Conservation (phyloP, 2,797 vertebrate genomes). For the Gadopsis bispinosus region DNA sequence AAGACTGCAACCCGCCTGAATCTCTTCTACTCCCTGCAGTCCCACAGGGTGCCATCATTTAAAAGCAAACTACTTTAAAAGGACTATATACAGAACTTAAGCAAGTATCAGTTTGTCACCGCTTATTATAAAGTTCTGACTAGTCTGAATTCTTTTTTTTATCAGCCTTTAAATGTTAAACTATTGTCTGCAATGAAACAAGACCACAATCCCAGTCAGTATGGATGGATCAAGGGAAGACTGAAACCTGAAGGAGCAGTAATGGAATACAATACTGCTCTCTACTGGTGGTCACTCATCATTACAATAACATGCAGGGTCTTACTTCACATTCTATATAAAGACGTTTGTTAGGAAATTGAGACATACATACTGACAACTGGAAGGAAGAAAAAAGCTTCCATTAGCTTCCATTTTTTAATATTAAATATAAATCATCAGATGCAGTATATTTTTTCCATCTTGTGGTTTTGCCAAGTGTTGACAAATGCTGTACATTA, state of each 20-base stretch:
- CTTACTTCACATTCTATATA: neutral
- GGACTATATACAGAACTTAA: neutral
- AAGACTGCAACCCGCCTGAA: neutral
- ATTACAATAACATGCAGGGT: constrained; percentile 32
- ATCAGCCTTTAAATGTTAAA: neutral
- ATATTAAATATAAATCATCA: neutral
- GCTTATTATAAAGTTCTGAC: neutral
- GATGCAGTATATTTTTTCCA: neutral
- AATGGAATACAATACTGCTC: constrained; percentile 29
- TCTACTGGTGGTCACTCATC: constrained; percentile 25
- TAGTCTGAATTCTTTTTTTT: neutral
- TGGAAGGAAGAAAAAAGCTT: neutral
- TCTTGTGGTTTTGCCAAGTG: neutral
- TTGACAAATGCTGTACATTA: neutral
- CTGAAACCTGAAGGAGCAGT: neutral
- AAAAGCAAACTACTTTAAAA: neutral
- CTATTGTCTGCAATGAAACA: neutral
- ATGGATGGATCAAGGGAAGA: neutral
- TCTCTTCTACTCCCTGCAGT: neutral
- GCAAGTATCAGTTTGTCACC: neutral
- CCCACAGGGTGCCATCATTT: neutral
- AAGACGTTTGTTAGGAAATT: neutral
- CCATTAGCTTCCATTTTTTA: too few species aligned
- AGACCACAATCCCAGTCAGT: neutral
- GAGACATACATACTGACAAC: neutral